Evolutionary conservation across 2,888 invertebrate species (phyloP), one percentile per base, ranked within the genome.

Genomic region (Dynastes tityus): DNA sequence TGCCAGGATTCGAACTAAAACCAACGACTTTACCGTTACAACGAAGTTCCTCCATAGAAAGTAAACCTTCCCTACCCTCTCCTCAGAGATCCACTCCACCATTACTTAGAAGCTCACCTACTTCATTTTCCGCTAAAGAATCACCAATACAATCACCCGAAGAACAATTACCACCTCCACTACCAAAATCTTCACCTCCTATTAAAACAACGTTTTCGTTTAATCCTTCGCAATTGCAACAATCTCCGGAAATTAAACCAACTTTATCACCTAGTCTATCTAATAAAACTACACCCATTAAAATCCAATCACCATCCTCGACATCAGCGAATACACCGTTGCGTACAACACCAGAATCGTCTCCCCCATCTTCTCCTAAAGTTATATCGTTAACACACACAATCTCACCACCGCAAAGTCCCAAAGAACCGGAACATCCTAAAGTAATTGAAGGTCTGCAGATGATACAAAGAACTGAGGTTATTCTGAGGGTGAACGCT

Each of bases 391-490:
- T 80, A 65, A 74, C 78, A 51, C 81, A 82, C 3, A 79, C 78
- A 13, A 80, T 84, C 13, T 82, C 84, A 22, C 71, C 75, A 13
- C 88, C 89, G 37, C 85, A 87, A 55, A 87, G 88, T 77, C 89
- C 89, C 53, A 88, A 88, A 78, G 89, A 88, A 82, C 87, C 86
- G 74, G 83, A 82, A 37, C 82, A 84, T 67, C 85, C 85, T 0
- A 82, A 83, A 80, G 90, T 89, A 2, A 87, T 90, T 76, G 90
- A 91, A 83, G 90, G 89, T 1, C 86, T 92, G 64, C 91, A 91
- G 79, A 86, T 93, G 81, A 90, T 93, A 81, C 93, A 93, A 85
- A 89, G 93, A 83, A 92, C 92, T 81, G 93, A 93, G 85, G 90
- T 93, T 8, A 90, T 92, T 27, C 87, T 93, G 29, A 89, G 92